phyloP scores from a whole-genome alignment of 2,888 invertebrate genomes.

The Arctia plantaginis region DNA sequence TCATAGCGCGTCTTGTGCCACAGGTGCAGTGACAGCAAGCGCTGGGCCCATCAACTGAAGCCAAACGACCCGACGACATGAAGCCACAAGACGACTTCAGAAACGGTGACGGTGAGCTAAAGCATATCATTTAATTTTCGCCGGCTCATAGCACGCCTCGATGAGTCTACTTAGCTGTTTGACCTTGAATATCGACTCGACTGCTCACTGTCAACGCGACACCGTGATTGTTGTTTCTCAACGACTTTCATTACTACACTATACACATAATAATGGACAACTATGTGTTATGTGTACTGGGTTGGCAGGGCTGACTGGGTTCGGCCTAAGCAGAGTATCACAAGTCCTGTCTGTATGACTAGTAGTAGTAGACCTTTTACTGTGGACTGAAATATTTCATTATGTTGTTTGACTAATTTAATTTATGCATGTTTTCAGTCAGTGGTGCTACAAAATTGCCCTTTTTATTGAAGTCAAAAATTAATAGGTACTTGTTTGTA shows the following conservation, averaged over 20 bases:
- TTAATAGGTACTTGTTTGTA: not conserved
- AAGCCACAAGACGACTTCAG: constrained; percentile 70
- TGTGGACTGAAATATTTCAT: not conserved
- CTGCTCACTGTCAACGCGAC: constrained; percentile 11
- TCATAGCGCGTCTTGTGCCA: constrained; percentile 36
- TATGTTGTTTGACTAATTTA: not conserved
- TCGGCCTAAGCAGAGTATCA: not conserved
- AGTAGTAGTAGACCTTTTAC: not conserved
- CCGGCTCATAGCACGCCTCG: not conserved
- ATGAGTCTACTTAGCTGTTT: constrained; percentile 9
- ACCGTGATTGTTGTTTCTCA: constrained; percentile 9
- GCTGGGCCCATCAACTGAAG: constrained; percentile 11
- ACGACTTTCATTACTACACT: not conserved
- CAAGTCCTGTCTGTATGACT: not conserved
- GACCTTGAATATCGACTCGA: constrained; percentile 42
- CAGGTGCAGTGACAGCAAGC: constrained; percentile 36
- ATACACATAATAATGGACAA: not conserved
- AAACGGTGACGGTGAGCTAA: constrained; percentile 73
- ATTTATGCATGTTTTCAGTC: not conserved
- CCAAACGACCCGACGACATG: constrained; percentile 54
- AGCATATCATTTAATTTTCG: not conserved
- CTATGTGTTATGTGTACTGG: not conserved
- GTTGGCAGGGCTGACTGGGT: not conserved
- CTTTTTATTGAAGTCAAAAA: not conserved
- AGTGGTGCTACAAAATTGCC: not conserved